Conservation (phyloP, 2,113 vertebrate species). For the Triplophysa tibetana region DNA sequence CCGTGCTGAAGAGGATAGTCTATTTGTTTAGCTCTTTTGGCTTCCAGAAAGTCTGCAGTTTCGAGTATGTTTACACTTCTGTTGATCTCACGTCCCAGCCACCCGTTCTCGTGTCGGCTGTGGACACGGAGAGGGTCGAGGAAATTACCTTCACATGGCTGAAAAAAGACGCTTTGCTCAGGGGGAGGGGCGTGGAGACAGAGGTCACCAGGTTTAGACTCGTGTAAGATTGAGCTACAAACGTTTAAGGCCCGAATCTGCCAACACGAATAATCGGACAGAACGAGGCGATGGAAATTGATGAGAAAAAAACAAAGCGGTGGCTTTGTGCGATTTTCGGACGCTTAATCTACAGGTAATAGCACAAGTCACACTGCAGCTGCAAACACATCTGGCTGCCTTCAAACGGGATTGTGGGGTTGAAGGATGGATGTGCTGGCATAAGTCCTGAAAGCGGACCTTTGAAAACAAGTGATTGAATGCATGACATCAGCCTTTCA, state of each 20-base stretch:
- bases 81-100: slow-evolving; percentile 40
- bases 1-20: slow-evolving; percentile 23
- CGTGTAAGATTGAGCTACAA: neutral
- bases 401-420: slow-evolving; percentile 30
- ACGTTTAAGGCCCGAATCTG: neutral
- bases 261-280: neutral
- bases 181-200: neutral
- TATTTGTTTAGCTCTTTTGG: slow-evolving; percentile 45
- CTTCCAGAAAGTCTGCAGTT: slow-evolving; percentile 39
- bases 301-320: slow-evolving; percentile 8
- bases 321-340: slow-evolving; percentile 1
- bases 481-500: slow-evolving; percentile 32
- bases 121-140: slow-evolving; percentile 42
- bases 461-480: slow-evolving; percentile 32
- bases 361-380: neutral
- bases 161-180: slow-evolving; percentile 32
- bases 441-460: neutral
- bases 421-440: slow-evolving; percentile 8
- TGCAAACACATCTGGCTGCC: slow-evolving; percentile 35
- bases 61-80: slow-evolving; percentile 46
- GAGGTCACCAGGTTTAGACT: slow-evolving; percentile 25
- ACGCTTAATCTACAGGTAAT: slow-evolving; percentile 32
- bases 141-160: slow-evolving; percentile 46
- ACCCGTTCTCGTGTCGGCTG: slow-evolving; percentile 35
- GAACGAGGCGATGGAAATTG: neutral